Evolutionary conservation across 2,113 vertebrate genomes (phyloP).

Genomic region (Boulengeromyrus knoepffleri): DNA sequence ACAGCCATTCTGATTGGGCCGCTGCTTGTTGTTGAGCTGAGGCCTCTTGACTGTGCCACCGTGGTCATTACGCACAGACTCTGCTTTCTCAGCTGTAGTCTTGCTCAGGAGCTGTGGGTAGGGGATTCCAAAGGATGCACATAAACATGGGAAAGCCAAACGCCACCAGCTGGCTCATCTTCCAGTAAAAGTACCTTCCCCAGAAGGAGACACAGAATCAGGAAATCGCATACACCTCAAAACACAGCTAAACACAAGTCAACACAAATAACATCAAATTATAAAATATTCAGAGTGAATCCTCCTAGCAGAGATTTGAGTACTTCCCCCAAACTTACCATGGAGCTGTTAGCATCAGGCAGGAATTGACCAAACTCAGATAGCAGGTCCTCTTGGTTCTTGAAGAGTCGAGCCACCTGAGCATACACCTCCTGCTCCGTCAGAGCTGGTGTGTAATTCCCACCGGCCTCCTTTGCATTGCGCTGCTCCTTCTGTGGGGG

Average conservation of each 20-base stretch:
- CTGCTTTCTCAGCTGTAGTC: constrained; percentile 85
- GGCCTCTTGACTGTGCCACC: constrained; percentile 93
- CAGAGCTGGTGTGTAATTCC: constrained; percentile 89
- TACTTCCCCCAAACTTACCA: constrained; percentile 60
- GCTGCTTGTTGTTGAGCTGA: constrained; percentile 86
- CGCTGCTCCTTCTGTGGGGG: constrained; percentile 85
- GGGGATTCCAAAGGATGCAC: not conserved
- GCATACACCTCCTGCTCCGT: constrained; percentile 98
- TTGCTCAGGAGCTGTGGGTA: constrained; percentile 77
- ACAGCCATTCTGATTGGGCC: constrained; percentile 89
- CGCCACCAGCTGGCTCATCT: not conserved
- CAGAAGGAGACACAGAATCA: not conserved
- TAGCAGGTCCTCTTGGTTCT: constrained; percentile 96
- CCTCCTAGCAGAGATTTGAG: not conserved
- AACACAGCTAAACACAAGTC: not conserved
- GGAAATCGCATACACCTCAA: not conserved
- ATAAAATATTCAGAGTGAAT: not conserved
- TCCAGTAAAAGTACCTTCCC: not conserved
- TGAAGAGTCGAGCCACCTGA: constrained; percentile 93
- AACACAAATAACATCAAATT: not conserved
- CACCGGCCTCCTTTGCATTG: constrained; percentile 95
- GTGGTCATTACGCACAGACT: constrained; percentile 92
- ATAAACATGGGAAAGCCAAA: not conserved
- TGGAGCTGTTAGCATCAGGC: constrained; percentile 92
- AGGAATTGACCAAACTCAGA: constrained; percentile 97